Base-by-base conservation (phyloP, 2,113 vertebrate species). In the Mirounga angustirostris region DNA sequence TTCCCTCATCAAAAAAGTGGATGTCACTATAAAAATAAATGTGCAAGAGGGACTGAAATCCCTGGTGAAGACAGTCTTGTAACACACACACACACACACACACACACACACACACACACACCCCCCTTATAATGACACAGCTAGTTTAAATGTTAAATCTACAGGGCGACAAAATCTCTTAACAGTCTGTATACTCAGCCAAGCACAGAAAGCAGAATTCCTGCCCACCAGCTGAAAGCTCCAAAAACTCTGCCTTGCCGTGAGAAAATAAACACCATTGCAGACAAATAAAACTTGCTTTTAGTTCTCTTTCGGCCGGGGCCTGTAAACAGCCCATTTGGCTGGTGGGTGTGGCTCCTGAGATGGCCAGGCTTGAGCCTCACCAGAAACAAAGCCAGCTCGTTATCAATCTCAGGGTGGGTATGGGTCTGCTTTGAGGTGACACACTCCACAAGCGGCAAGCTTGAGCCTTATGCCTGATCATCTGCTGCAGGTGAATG, bases 181-280 rank as follows among this genome's bases (percentile, higher is more conserved):
- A 71, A 59, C 0, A 0, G 61, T 84, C 76, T 84, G 69, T 71
- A 4, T 2, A n/a, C 52, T 33, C 80, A 50, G 94, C 36, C 94
- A 96, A 96, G 63, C 2, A 7, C 2, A 81, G 80, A 94, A 87
- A 56, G 63, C 87, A 80, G 91, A 59, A 88, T 78, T 87, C 63
- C 81, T 88, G 69, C 63, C 92, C 24, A 50, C 65, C 58, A 71
- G 76, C 95, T 93, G 91, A 96, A 89, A 61, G 85, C 85, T 81
- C 56, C 22, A 94, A 91, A 82, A 92, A 26, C 40, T 90, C 92
- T 63, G 96, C 89, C 40, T 71, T 52, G 90, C 95, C 19, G 1
- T 71, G 74, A 97, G 98, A 97, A 99, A 98, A 98, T 69, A 98
- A 98, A 98, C 89, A 96, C 0, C 87, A 78, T 88, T 92, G 89